phyloP scores from a whole-genome alignment of 2,113 vertebrate genomes.

The Podarcis muralis region DNA sequence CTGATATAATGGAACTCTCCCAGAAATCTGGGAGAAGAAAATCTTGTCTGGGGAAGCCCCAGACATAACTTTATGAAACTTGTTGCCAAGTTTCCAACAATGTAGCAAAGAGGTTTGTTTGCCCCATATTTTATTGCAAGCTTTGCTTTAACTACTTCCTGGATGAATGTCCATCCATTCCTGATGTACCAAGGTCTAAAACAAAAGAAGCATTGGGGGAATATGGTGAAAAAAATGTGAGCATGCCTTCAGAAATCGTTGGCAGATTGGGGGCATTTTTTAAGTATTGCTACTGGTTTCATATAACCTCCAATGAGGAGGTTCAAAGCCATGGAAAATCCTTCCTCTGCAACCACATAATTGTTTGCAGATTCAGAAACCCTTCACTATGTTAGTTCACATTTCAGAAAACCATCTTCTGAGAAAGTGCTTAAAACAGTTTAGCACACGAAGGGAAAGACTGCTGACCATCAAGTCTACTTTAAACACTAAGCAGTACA shows the following conservation, averaged over 20 bases:
- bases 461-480: not conserved
- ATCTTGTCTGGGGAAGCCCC: not conserved
- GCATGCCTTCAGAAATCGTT: not conserved
- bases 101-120: not conserved
- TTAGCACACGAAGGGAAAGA: not conserved
- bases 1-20: too few species aligned
- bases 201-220: not conserved
- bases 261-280: not conserved
- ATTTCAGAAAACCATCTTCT: slow-evolving; percentile 40
- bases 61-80: not conserved
- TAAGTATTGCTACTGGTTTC: not conserved
- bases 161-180: not conserved
- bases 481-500: accelerated
- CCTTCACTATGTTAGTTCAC: slow-evolving; percentile 16
- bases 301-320: not conserved
- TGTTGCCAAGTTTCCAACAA: not conserved
- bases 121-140: not conserved
- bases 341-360: slow-evolving; percentile 8
- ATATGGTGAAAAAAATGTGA: not conserved
- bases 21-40: not conserved
- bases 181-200: not conserved
- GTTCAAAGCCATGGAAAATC: not conserved
- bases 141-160: not conserved
- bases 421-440: slow-evolving; percentile 4
- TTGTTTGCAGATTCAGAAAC: slow-evolving; percentile 28